Percentiles rank a stretch among this genome's conserved stretches.
phyloP scores from a whole-genome alignment of 2,113 vertebrate species.

The Ibidorhyncha struthersii region DNA sequence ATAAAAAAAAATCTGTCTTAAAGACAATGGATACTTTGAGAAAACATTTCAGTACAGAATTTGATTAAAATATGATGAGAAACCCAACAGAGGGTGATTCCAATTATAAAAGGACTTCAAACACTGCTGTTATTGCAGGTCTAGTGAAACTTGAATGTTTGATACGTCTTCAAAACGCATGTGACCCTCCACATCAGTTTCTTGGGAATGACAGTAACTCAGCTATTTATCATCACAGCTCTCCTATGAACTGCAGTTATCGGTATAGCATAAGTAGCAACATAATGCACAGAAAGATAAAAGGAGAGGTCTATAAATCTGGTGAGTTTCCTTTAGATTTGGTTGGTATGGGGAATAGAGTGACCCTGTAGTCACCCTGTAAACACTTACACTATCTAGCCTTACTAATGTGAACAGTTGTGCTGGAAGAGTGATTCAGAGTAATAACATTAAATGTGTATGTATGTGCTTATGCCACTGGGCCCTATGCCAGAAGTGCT shows the following conservation, averaged over 20 bases:
- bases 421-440: background rate
- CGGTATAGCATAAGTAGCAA: background rate
- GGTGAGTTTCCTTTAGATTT: background rate
- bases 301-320: background rate
- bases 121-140: background rate
- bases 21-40: background rate
- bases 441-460: background rate
- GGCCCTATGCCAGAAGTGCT: background rate
- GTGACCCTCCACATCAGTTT: background rate
- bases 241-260: background rate
- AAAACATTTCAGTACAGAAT: background rate
- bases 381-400: background rate
- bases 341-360: background rate
- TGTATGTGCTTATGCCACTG: background rate
- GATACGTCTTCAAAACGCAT: background rate
- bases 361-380: background rate
- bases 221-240: background rate
- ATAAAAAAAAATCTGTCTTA: background rate
- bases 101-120: background rate
- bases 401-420: background rate
- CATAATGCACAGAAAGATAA: background rate
- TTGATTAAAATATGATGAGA: background rate
- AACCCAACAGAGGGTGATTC: background rate
- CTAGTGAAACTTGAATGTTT: background rate
- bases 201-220: background rate